phyloP scores from a whole-genome alignment of 2,888 invertebrate genomes.

The Heliconius hortense region DNA sequence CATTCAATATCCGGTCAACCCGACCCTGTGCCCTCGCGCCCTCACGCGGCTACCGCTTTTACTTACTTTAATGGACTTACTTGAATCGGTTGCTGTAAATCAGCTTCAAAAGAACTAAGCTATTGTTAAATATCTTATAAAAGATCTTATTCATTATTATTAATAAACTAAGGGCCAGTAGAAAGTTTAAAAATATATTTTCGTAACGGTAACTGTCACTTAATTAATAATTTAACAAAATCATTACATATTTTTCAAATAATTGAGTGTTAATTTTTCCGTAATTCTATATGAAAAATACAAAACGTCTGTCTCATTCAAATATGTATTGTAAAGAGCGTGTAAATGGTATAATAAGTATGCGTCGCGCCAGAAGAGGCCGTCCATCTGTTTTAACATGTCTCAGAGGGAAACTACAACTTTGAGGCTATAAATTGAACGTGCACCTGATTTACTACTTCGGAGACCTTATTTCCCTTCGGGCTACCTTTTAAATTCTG shows the following conservation, averaged over 20 bases:
- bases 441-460: slow-evolving; percentile 37
- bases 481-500: slow-evolving; percentile 6
- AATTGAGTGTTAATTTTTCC: background rate
- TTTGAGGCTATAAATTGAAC: slow-evolving; percentile 37
- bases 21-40: slow-evolving; percentile 32
- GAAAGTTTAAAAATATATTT: background rate
- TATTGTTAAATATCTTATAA: background rate
- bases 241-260: background rate
- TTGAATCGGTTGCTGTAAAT: slow-evolving; percentile 11
- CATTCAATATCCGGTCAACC: slow-evolving; percentile 60
- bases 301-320: background rate
- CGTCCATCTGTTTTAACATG: slow-evolving; percentile 26
- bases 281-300: background rate
- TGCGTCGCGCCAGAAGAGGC: slow-evolving; percentile 1
- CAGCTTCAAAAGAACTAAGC: slow-evolving; percentile 3
- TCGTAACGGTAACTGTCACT: background rate
- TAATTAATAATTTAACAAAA: background rate
- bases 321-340: background rate
- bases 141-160: background rate
- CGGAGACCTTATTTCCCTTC: slow-evolving; percentile 30
- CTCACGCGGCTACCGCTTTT: slow-evolving; percentile 22
- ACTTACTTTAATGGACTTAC: slow-evolving; percentile 21
- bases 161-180: background rate
- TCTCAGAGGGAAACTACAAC: slow-evolving; percentile 31
- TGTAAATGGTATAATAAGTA: background rate